A percentile compares a stretch with the other conserved stretches of the same genome.
Conservation (phyloP, 2,888 invertebrate species). For the Oscheius sp. region DNA sequence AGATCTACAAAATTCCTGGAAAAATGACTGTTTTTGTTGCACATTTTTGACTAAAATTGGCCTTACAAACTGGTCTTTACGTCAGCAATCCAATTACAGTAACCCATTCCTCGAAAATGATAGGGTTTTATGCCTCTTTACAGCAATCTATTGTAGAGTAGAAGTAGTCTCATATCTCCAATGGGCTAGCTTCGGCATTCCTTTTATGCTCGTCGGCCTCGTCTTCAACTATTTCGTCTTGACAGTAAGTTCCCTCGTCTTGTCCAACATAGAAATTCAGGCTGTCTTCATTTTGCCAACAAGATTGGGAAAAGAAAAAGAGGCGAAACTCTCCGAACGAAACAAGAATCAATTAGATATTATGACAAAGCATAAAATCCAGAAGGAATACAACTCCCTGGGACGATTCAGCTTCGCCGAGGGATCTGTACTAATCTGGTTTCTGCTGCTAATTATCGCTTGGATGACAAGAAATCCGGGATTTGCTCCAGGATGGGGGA, state of each 20-base stretch:
- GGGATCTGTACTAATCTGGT: constrained; percentile 19
- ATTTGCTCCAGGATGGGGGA: constrained; percentile 21
- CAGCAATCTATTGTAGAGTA: too few species aligned
- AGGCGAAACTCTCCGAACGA: background rate
- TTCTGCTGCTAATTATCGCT: background rate
- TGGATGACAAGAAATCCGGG: constrained; percentile 29
- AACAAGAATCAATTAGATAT: background rate
- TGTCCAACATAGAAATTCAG: background rate
- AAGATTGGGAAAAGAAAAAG: background rate
- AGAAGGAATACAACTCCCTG: constrained; percentile 7
- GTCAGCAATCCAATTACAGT: too few species aligned
- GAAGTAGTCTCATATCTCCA: constrained; percentile 42
- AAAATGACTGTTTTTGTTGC: too few species aligned
- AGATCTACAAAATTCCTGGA: too few species aligned
- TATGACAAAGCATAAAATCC: background rate
- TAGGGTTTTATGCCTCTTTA: too few species aligned
- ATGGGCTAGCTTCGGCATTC: constrained; percentile 52
- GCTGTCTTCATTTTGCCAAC: background rate
- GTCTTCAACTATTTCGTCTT: constrained; percentile 45
- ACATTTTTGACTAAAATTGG: background rate
- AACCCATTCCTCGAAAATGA: too few species aligned
- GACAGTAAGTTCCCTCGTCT: constrained; percentile 27
- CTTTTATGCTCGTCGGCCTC: constrained; percentile 45
- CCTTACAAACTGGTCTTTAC: too few species aligned
- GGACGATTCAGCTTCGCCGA: constrained; percentile 24